Base-by-base conservation (phyloP, 2,888 invertebrate genomes). In the Heterodera filipjevi region DNA sequence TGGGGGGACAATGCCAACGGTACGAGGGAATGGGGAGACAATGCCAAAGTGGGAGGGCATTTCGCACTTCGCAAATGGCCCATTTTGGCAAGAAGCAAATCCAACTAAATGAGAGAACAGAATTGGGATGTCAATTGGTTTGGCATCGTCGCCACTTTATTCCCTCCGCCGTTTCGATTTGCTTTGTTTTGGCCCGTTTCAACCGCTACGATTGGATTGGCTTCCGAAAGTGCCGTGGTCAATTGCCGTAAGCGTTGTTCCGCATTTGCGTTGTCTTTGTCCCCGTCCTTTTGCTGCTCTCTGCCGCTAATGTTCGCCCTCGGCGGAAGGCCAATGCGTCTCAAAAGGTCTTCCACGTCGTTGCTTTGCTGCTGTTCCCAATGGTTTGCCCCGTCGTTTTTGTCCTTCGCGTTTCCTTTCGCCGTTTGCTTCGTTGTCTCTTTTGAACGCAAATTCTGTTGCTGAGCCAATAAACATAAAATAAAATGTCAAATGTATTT, bases 301-400 rank as follows among this genome's bases (percentile, higher is more conserved):
- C 27, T 59, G 59, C 27, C 59, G 59, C 27, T 10, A 0, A 27
- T 5, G 53, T n/a, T 27, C 59, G 59, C 59, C 27, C 27, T 59
- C 27, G 59, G 27, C 59, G 59, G 59, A 59, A 59, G n/a, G n/a
- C 59, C 59, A 59, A 59, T 59, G 19, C 59, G n/a, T 27, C 59
- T 59, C 27, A 59, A 12, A 27, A 59, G 27, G 27, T 59, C 59
- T 22, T 59, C 59, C 22, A 59, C 59, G 59, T 59, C 59, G 27
- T 59, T 59, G 27, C 59, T 59, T 27, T 59, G 59, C 59, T 59
- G 59, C 27, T 59, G 59, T 12, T 59, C 59, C 59, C 59, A 59
- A 27, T n/a, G 59, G 22, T 59, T 59, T 22, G 27, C 0, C 19
- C 19, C 22, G 53, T 1, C 53, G 59, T 8, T 59, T 10, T 59